Base-by-base conservation (phyloP, 1,140 invertebrate genomes). In the Drosophila setifemur region DNA sequence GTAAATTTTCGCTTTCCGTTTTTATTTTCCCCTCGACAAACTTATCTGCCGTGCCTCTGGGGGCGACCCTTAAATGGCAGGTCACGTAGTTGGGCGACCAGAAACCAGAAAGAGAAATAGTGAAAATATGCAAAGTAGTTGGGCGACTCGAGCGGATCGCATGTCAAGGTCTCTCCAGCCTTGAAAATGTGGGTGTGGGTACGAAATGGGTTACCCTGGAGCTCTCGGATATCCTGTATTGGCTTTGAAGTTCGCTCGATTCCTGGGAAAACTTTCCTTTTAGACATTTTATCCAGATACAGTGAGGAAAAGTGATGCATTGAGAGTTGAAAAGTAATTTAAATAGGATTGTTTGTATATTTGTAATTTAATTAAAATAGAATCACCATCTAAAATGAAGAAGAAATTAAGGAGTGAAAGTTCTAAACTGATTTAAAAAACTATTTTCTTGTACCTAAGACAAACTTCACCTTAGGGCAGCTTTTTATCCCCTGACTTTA, bases 41-140 rank as follows among this genome's bases (percentile, higher is more conserved):
- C 48, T 63, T 72, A 72, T 72, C 58, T 61, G 9, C 12, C 54
- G 42, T 50, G 61, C 25, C 60, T 48, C 25, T 52, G 52, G 39
- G 6, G 29, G 47, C 29, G 35, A 35, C 63, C 66, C 26, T 53
- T 49, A 48, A 70, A 42, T 23, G 52, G 39, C 55, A 68, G 75
- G 81, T 85, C 79, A 85, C 79, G 79, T 85, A 79, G 53, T 44
- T 18, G 55, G 39, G 55, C 60, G 64, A 85, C 53, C n/a, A n/a
- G n/a, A 73, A 72, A 54, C 70, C 58, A 60, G 53, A 40, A 79
- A 67, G 70, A 85, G 74, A 63, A 79, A 85, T 86, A 85, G 81
- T 79, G 71, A 79, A 85, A 86, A 85, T 85, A 85, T 79, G 79
- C 81, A 79, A 86, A 85, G 55, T 63, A 86, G 77, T 73, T 57